phyloP scores from a whole-genome alignment of 2,113 vertebrate genomes.

The Pluvialis apricaria region DNA sequence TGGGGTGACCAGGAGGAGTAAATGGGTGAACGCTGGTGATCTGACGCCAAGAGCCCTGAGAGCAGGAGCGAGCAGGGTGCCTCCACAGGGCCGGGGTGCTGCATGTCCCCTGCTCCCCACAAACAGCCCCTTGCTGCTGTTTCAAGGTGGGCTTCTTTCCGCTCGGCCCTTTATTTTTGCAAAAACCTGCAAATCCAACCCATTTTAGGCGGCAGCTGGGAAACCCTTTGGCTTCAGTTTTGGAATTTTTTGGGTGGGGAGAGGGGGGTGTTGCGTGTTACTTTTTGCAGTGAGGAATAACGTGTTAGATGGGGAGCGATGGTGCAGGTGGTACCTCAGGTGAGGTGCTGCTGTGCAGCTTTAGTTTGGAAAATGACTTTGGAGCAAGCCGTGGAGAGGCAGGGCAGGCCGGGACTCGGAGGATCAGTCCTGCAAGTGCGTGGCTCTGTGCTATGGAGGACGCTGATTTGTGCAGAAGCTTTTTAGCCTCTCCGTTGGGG shows the following conservation, averaged over 20 bases:
- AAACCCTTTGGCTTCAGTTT: background rate
- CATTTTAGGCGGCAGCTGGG: background rate
- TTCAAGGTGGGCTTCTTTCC: background rate
- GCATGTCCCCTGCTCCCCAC: background rate
- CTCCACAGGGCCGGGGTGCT: background rate
- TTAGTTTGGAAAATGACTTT: background rate
- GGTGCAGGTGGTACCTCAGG: background rate
- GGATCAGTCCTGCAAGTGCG: rapidly evolving
- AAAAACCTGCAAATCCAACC: background rate
- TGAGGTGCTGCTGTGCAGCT: background rate
- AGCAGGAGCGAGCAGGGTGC: background rate
- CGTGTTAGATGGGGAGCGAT: rapidly evolving
- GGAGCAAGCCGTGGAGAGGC: background rate
- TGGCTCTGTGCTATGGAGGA: background rate
- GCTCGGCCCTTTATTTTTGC: background rate
- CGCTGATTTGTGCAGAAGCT: background rate
- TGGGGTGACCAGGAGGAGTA: background rate
- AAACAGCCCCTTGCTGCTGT: background rate
- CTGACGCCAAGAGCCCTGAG: rapidly evolving
- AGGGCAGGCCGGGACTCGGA: background rate
- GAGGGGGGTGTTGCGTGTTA: background rate
- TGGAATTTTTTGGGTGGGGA: background rate
- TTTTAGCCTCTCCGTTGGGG: background rate
- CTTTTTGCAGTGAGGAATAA: background rate
- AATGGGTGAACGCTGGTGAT: background rate